Evolutionary conservation across 2,888 invertebrate genomes (phyloP).

Genomic region (Troglohyphantes excavatus): DNA sequence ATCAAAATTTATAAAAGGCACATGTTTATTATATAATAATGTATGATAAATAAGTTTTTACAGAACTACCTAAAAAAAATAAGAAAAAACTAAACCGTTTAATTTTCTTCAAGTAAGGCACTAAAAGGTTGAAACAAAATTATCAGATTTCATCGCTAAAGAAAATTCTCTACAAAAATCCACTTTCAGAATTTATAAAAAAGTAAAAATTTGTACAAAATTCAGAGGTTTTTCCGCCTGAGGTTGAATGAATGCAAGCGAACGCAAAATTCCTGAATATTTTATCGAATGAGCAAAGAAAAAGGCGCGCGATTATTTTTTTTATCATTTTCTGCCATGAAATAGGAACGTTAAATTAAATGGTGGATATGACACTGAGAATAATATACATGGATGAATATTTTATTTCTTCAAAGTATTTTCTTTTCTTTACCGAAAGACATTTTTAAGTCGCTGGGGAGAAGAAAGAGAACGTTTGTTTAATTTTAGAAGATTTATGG

Average conservation of each 20-base stretch:
- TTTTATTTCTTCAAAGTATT: slow-evolving; percentile 56
- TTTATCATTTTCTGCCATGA: slow-evolving; percentile 26
- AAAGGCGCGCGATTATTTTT: slow-evolving; percentile 10
- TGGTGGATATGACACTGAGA: slow-evolving; percentile 57
- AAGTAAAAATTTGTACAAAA: slow-evolving; percentile 16
- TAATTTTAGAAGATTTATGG: slow-evolving; percentile 49
- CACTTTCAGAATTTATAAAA: slow-evolving; percentile 13
- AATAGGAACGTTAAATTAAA: slow-evolving; percentile 63
- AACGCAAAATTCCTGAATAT: slow-evolving; percentile 54
- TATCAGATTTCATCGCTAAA: slow-evolving; percentile 28
- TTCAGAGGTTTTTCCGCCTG: slow-evolving; percentile 28
- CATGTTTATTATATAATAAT: too few species aligned
- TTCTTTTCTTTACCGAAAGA: slow-evolving; percentile 10
- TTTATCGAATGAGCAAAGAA: slow-evolving; percentile 43
- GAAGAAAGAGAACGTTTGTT: slow-evolving; percentile 34
- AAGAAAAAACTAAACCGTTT: not conserved
- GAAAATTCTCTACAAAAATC: slow-evolving; percentile 43
- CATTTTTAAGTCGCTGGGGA: slow-evolving; percentile 13
- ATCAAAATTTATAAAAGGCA: too few species aligned
- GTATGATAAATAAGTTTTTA: too few species aligned
- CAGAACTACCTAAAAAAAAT: not conserved
- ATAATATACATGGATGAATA: slow-evolving; percentile 53
- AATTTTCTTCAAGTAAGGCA: not conserved
- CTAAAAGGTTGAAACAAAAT: slow-evolving; percentile 35
- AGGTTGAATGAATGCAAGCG: slow-evolving; percentile 28